A percentile compares a stretch with the other conserved stretches of the same genome.
These are phyloP conservation scores for Polypterus bichir DNA, from an alignment of 2,113 vertebrate genomes.

Conservation along the genomic window DNA sequence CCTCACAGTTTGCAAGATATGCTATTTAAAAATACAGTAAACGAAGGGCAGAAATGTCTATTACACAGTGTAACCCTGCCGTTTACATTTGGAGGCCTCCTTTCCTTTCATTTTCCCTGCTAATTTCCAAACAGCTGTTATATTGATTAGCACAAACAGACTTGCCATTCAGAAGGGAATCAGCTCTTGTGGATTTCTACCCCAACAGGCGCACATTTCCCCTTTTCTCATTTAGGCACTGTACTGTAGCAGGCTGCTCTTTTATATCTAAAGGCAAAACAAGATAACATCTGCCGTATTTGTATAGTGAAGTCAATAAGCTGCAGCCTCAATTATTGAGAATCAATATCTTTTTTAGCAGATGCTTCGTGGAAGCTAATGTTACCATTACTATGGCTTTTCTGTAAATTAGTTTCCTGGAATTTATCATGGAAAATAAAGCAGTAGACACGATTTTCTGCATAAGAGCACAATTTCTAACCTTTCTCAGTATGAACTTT, in stretches of 20 bases:
- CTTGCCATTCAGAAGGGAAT: background rate
- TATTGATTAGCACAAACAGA: background rate
- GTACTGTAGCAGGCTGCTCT: slow-evolving; percentile 10
- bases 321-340: slow-evolving; percentile 24
- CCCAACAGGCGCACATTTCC: background rate
- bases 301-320: slow-evolving; percentile 13
- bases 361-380: slow-evolving; percentile 12
- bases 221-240: background rate
- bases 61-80: background rate
- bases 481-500: too few species aligned
- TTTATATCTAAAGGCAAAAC: slow-evolving; percentile 12
- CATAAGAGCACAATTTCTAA: too few species aligned
- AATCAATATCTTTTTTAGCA: slow-evolving; percentile 26
- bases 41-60: too few species aligned
- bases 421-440: too few species aligned
- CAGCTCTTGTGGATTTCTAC: background rate
- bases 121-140: background rate
- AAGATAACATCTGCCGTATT: slow-evolving; percentile 22
- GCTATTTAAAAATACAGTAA: too few species aligned
- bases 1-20: too few species aligned
- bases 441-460: too few species aligned
- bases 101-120: background rate
- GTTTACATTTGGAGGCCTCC: background rate
- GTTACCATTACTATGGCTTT: slow-evolving; percentile 1
- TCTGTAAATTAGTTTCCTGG: slow-evolving; percentile 3